Percentiles rank a stretch among this genome's conserved stretches.
These are phyloP conservation scores for Apostichopus japonicus DNA, from an alignment of 35 echinoderm and acorn worm genomes.

Conservation along the genomic window DNA sequence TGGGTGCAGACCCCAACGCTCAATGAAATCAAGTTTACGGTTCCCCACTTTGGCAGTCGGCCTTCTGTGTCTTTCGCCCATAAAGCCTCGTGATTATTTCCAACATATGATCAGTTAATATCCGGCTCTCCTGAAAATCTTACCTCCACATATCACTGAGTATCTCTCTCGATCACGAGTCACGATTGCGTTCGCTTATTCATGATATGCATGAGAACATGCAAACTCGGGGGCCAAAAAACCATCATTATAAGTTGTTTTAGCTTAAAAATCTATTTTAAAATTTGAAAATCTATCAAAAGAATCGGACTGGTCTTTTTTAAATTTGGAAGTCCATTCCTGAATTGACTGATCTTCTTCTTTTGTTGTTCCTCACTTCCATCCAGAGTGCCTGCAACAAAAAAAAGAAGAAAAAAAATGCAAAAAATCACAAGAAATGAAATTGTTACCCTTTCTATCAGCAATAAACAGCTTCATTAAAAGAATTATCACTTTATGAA, in stretches of 20 bases:
- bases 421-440: no score
- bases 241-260: neutral
- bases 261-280: neutral
- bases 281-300: neutral
- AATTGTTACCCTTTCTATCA: no score
- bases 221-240: neutral
- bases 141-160: neutral
- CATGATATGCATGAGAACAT: neutral
- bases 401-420: no score
- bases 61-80: conserved; percentile 40
- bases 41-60: conserved; percentile 48
- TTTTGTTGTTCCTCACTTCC: no score
- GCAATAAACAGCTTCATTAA: no score
- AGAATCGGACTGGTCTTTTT: neutral
- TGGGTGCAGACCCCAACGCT: conserved; percentile 89
- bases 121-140: neutral
- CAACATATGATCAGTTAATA: conserved; percentile 10
- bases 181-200: neutral
- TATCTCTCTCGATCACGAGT: neutral
- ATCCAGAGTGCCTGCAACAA: no score
- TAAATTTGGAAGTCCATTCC: neutral
- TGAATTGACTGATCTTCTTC: neutral
- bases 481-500: no score
- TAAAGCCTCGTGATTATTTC: neutral
- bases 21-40: conserved; percentile 85